Evolutionary conservation across 2,113 vertebrate genomes (phyloP).

Genomic region (Corapipo altera): DNA sequence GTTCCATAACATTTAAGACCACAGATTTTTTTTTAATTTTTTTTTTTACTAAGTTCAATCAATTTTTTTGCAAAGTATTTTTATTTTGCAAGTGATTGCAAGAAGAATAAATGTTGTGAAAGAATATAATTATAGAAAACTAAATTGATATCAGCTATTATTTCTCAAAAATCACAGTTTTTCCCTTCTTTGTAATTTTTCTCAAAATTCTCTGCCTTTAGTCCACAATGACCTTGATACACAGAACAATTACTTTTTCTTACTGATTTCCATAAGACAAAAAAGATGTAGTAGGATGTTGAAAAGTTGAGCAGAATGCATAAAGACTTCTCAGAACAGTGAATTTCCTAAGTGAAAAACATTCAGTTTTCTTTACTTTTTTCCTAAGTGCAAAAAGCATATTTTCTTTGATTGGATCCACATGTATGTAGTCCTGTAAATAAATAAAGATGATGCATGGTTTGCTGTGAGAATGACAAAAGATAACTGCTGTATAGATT

Average conservation of each 20-base stretch:
- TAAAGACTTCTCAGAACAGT: not conserved
- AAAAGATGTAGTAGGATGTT: not conserved
- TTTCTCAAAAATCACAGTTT: not conserved
- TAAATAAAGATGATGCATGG: not conserved
- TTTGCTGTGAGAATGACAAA: not conserved
- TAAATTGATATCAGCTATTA: not conserved
- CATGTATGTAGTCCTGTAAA: not conserved
- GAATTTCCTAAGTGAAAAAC: not conserved
- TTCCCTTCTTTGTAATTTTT: not conserved
- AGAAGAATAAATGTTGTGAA: not conserved
- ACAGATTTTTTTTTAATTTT: not conserved
- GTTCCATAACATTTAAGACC: not conserved
- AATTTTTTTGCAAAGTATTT: not conserved
- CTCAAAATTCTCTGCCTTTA: not conserved
- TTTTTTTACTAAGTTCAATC: not conserved
- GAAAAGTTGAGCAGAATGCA: not conserved
- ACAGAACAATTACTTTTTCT: not conserved
- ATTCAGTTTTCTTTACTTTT: not conserved
- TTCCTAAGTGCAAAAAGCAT: not conserved
- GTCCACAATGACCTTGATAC: not conserved
- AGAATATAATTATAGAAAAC: not conserved
- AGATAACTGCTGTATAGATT: not conserved
- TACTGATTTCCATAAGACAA: not conserved
- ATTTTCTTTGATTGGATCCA: not conserved
- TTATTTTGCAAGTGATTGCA: not conserved